Conservation (phyloP, 2,113 vertebrate species). For the Amblyornis subalaris region DNA sequence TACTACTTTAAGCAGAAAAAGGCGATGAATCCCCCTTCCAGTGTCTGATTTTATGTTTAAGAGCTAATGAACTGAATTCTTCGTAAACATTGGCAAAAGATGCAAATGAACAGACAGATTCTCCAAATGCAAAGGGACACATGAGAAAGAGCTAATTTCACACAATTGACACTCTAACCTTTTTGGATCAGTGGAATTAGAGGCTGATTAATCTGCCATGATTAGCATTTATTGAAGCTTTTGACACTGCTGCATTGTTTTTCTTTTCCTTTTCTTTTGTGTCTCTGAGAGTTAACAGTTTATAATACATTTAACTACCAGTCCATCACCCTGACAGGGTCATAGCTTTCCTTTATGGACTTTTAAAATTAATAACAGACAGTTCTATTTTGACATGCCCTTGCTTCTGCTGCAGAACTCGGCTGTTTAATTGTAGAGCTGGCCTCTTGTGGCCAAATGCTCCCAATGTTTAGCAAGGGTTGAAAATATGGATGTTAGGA, state of each 20-base stretch:
- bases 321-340: slow-evolving; percentile 84
- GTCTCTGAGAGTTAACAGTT: slow-evolving; percentile 70
- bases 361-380: slow-evolving; percentile 81
- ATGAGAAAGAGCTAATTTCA: slow-evolving; percentile 80
- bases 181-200: slow-evolving; percentile 85
- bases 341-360: slow-evolving; percentile 84
- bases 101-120: slow-evolving; percentile 71
- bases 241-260: slow-evolving; percentile 58
- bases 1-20: slow-evolving; percentile 61
- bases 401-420: slow-evolving; percentile 66
- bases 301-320: slow-evolving; percentile 80
- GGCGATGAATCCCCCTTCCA: slow-evolving; percentile 68
- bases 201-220: slow-evolving; percentile 86
- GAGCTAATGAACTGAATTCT: slow-evolving; percentile 78
- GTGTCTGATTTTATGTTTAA: slow-evolving; percentile 71
- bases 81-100: slow-evolving; percentile 74
- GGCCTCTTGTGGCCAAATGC: slow-evolving; percentile 87
- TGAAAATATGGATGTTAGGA: slow-evolving; percentile 98
- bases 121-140: slow-evolving; percentile 73
- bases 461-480: slow-evolving; percentile 86
- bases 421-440: slow-evolving; percentile 84
- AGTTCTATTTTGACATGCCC: slow-evolving; percentile 73
- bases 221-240: slow-evolving; percentile 81
- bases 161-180: slow-evolving; percentile 84
- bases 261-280: slow-evolving; percentile 53